Base-by-base conservation (phyloP, 2,797 vertebrate species). In the Tarsius wallacei region DNA sequence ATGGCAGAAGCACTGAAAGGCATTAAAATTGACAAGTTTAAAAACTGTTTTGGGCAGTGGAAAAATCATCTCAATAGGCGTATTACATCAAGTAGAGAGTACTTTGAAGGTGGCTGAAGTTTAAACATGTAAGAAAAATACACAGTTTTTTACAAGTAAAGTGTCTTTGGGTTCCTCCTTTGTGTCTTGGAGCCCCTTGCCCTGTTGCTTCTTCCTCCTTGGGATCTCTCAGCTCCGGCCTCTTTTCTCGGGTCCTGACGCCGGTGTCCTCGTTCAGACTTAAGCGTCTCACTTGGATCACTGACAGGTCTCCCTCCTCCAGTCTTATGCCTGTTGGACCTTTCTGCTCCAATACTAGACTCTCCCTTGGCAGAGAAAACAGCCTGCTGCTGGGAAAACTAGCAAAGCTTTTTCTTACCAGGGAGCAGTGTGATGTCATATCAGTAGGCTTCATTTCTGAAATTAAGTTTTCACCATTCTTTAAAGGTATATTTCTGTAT, bases 371-470 rank as follows among this genome's bases (percentile, higher is more conserved):
- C 68, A 63, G 66, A 66, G 26, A 36, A 24, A 94, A 77, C 53
- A n/a, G 19, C 77, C 66, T 81, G 84, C 87, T 42, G 2, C 78
- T 63, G n/a, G 63, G 49, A 53, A 82, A 90, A 19, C 73, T 26
- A 87, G 92, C 68, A 76, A 70, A 89, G 68, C 24, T 64, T 81
- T 76, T 8, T 0, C 77, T 61, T 61, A 14, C 31, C n/a, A 31
- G 16, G 55, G 66, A 71, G 33, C 10, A 64, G 5, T 47, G 2
- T 73, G 14, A 36, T 36, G 13, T 42, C 11, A 70, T 57, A 55
- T 86, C 80, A 95, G 2, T 16, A 33, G 57, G 21, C 73, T 91
- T 68, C 51, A n/a, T 91, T 95, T 94, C 57, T 84, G 33, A 97
- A 80, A 49, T 68, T 77, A 78, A 82, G 21, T 80, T 80, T 70